Base-by-base conservation (phyloP, 2,113 vertebrate genomes). In the Aphyosemion australe region DNA sequence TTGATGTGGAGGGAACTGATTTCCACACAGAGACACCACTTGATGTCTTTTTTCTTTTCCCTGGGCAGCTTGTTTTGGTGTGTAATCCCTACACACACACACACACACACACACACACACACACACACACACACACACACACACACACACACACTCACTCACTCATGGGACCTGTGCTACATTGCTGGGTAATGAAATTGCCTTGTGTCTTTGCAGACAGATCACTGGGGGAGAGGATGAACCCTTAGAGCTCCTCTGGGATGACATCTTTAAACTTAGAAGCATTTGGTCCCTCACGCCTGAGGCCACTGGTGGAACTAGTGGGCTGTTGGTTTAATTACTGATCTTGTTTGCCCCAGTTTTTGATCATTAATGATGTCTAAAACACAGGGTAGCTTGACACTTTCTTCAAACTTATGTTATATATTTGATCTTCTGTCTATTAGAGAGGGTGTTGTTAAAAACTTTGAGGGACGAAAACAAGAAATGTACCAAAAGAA, bases 101-200 rank as follows among this genome's bases (percentile, higher is more conserved):
- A 60, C 70, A 54, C 48, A 70, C 34, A 37, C 9, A 34, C 56
- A 60, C 70, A 54, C 48, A 70, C 82, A 62, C 84, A 45, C 34
- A 37, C 9, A 34, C 56, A 60, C 70, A 54, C 48, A 70, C 82
- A 62, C 84, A 45, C 34, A 37, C 9, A 65, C 34, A 71, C 65
- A 72, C 46, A 72, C 41, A 51, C 56, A 60, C 70, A 54, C 48
- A 70, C 34, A 37, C 9, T 26, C 56, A 60, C 70, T 51, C 48
- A 69, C 82, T 65, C 84, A 45, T 51, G 85, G 84, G 85, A 82
- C 51, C 64, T 47, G 16, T 63, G 79, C 84, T 85, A 73, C 82
- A 87, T 81, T 20, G 46, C 70, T 52, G 65, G 77, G 55, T 90
- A 88, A 90, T 90, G 85, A 81, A 88, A 87, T 87, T 87, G 82